These are phyloP conservation scores for Lonchura striata DNA, from an alignment of 2,113 vertebrate species.

Conservation along the genomic window DNA sequence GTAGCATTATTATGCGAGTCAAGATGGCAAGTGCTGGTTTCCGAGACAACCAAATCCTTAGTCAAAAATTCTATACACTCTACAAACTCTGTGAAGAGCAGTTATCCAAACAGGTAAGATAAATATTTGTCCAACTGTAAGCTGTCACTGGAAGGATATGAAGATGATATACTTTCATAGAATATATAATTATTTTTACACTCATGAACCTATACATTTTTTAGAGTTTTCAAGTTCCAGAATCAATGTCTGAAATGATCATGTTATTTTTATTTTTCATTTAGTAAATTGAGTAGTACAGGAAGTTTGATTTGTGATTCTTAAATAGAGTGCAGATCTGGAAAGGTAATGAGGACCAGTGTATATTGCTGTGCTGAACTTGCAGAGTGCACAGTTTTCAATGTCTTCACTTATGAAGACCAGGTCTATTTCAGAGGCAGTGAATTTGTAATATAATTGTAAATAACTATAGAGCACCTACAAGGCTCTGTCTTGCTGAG, in stretches of 20 bases:
- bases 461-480: neutral
- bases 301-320: neutral
- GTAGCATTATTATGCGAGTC: slow-evolving; percentile 74
- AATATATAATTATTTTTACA: neutral
- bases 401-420: neutral
- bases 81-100: slow-evolving; percentile 76
- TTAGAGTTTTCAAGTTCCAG: neutral
- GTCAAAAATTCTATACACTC: slow-evolving; percentile 72
- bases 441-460: neutral
- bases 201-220: neutral
- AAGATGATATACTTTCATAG: neutral
- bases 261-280: neutral
- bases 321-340: neutral
- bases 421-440: neutral
- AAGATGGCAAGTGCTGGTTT: slow-evolving; percentile 75
- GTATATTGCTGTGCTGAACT: neutral
- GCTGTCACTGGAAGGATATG: neutral
- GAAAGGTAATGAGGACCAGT: neutral
- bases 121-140: slow-evolving; percentile 25
- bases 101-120: slow-evolving; percentile 73
- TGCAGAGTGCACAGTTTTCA: neutral
- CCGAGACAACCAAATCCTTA: slow-evolving; percentile 72
- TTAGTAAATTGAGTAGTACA: neutral
- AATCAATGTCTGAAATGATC: neutral
- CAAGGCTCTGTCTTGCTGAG: neutral